A percentile compares a stretch with the other conserved stretches of the same genome.
These are phyloP conservation scores for Arremon aurantiirostris DNA, from an alignment of 2,797 vertebrate genomes.

Conservation along the genomic window DNA sequence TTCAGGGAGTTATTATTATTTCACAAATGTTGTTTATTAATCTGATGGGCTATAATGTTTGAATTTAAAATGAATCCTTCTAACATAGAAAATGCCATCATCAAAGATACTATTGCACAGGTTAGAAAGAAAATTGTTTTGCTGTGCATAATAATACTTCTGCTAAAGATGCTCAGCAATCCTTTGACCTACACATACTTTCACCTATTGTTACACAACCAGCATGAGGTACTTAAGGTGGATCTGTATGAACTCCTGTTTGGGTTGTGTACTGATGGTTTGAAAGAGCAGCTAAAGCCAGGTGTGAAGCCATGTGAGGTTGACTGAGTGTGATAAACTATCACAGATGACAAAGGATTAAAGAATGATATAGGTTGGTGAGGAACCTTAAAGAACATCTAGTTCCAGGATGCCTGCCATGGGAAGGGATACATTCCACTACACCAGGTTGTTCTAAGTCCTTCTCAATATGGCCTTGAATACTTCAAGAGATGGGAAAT, in stretches of 20 bases:
- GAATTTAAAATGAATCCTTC: constrained; percentile 10
- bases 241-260: neutral
- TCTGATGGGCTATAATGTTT: neutral
- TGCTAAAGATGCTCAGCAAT: neutral
- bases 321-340: neutral
- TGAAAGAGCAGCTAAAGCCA: constrained; percentile 5
- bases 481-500: neutral
- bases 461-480: neutral
- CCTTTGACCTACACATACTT: neutral
- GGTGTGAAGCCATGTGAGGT: neutral
- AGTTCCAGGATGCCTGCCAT: neutral
- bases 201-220: neutral
- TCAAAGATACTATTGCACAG: neutral
- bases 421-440: neutral
- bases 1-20: neutral
- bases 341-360: neutral
- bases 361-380: neutral
- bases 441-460: neutral
- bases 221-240: neutral
- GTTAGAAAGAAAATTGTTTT: neutral
- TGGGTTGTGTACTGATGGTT: neutral
- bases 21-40: constrained; percentile 26
- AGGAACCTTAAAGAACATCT: neutral
- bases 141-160: neutral
- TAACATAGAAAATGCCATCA: neutral